Percentiles rank a stretch among this genome's conserved stretches.
phyloP scores from a whole-genome alignment of 2,797 vertebrate species.

The Myioborus miniatus region DNA sequence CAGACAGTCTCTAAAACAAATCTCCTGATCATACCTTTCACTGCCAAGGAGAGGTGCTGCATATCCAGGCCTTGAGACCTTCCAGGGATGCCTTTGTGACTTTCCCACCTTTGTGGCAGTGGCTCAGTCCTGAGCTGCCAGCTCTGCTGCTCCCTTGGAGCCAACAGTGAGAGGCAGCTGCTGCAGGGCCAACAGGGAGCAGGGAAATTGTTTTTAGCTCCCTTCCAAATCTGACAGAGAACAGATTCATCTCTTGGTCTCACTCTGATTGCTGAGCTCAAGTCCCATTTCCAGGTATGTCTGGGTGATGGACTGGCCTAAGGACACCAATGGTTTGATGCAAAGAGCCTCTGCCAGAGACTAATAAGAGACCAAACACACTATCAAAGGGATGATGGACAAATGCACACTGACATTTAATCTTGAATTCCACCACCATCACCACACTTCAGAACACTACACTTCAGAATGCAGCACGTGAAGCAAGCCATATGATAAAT shows the following conservation, averaged over 20 bases:
- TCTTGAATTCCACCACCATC: background rate
- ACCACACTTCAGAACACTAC: background rate
- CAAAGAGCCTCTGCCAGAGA: background rate
- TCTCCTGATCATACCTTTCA: background rate
- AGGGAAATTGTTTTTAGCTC: background rate
- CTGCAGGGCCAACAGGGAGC: background rate
- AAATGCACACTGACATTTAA: background rate
- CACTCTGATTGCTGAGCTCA: background rate
- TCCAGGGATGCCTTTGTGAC: background rate
- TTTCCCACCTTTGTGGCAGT: background rate
- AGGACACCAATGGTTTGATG: background rate
- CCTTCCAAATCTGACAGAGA: background rate
- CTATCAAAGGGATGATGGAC: background rate
- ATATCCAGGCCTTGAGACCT: background rate
- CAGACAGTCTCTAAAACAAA: background rate
- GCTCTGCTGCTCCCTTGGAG: background rate
- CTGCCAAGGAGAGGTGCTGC: background rate
- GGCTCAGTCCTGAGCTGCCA: background rate
- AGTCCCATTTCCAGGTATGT: background rate
- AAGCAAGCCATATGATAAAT: background rate
- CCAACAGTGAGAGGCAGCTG: background rate
- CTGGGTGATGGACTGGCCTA: background rate
- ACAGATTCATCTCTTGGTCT: background rate
- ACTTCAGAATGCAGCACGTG: background rate
- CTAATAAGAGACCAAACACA: background rate